phyloP scores from a whole-genome alignment of 2,888 invertebrate genomes.

The Campaea margaritaria region DNA sequence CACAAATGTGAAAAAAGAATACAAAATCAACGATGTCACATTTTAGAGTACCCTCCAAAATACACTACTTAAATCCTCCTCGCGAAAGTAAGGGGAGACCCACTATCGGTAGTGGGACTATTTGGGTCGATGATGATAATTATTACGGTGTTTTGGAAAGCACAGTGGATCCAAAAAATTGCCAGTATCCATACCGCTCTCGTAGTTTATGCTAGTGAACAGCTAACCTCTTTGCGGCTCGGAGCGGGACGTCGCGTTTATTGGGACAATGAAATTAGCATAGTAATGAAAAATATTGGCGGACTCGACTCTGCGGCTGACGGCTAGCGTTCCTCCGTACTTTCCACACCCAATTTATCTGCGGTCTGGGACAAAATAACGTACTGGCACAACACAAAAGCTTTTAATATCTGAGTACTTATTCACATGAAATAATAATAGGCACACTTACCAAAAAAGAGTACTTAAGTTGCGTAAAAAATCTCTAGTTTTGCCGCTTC shows the following conservation, averaged over 20 bases:
- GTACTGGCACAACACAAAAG: constrained; percentile 36
- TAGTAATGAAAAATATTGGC: constrained; percentile 85
- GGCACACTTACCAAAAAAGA: too few species aligned
- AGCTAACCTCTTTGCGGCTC: constrained; percentile 78
- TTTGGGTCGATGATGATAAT: too few species aligned
- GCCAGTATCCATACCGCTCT: constrained; percentile 16
- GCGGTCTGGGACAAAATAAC: constrained; percentile 62
- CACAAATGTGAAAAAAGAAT: too few species aligned
- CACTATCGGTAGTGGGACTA: too few species aligned
- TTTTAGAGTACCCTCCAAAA: too few species aligned
- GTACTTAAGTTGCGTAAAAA: too few species aligned
- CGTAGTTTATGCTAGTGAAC: constrained; percentile 33
- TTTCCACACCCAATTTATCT: constrained; percentile 65
- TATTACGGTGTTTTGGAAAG: not conserved
- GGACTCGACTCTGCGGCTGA: constrained; percentile 47
- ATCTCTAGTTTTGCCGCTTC: too few species aligned
- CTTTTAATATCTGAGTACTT: constrained; percentile 11
- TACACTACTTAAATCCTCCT: too few species aligned
- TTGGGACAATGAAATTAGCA: constrained; percentile 83
- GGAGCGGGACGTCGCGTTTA: constrained; percentile 71
- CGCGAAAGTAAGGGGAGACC: too few species aligned
- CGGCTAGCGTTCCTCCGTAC: constrained; percentile 48
- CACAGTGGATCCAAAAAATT: not conserved
- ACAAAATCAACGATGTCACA: too few species aligned
- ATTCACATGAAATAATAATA: too few species aligned